phyloP scores from a whole-genome alignment of 2,888 invertebrate species.

The Anodontia alba region DNA sequence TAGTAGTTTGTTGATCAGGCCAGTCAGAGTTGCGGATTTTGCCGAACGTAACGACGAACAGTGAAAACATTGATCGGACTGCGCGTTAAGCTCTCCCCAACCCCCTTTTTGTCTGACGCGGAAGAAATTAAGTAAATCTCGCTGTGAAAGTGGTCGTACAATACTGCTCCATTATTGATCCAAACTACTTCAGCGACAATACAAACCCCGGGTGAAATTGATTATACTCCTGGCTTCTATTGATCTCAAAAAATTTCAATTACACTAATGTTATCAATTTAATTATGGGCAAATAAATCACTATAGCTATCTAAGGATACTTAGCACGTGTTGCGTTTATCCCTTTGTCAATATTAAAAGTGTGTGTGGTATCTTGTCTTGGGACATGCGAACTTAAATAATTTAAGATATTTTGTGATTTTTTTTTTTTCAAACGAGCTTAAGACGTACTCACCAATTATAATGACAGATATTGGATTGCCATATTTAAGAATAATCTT shows the following conservation, averaged over 20 bases:
- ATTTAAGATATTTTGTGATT: too few relatives aligned
- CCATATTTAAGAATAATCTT: too few relatives aligned
- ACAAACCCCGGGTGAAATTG: slow-evolving; percentile 9
- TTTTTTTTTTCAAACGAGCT: too few relatives aligned
- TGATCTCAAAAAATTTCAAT: slow-evolving; percentile 25
- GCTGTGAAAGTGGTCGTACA: background rate
- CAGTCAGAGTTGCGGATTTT: too few relatives aligned
- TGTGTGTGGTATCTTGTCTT: slow-evolving; percentile 18
- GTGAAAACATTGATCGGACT: too few relatives aligned
- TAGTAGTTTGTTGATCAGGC: too few relatives aligned
- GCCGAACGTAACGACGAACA: too few relatives aligned
- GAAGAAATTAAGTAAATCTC: background rate
- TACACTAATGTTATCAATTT: slow-evolving; percentile 21
- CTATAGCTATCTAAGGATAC: background rate
- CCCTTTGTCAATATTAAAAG: slow-evolving; percentile 8
- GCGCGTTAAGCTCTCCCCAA: too few relatives aligned
- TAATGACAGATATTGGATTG: too few relatives aligned
- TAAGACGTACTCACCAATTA: too few relatives aligned
- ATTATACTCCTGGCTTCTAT: slow-evolving; percentile 10
- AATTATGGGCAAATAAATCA: slow-evolving; percentile 9
- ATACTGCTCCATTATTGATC: slow-evolving; percentile 10
- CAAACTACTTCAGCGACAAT: background rate
- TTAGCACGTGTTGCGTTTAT: slow-evolving; percentile 16
- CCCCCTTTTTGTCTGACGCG: too few relatives aligned
- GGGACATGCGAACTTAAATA: background rate